phyloP scores from a whole-genome alignment of 2,888 invertebrate genomes.

The Osmoderma eremita region DNA sequence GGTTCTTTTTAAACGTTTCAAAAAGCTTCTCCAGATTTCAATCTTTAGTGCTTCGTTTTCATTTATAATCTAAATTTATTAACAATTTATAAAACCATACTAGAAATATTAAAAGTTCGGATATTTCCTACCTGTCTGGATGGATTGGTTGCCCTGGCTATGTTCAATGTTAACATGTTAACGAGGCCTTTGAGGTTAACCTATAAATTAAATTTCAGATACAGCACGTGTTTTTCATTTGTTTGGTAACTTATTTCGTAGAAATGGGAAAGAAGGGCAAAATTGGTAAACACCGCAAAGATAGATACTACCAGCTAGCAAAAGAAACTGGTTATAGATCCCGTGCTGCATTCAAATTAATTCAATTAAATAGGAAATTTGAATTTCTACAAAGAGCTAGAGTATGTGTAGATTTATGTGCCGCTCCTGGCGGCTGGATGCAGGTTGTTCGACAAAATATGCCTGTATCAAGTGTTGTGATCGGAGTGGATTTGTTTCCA shows the following conservation, averaged over 20 bases:
- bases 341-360: slow-evolving; percentile 98
- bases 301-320: slow-evolving; percentile 98
- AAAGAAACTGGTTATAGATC: slow-evolving; percentile 99
- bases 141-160: background rate
- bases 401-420: slow-evolving; percentile 98
- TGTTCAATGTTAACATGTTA: slow-evolving; percentile 3
- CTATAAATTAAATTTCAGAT: background rate
- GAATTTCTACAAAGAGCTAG: slow-evolving; percentile 95
- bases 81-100: too few species aligned
- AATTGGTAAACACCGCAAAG: slow-evolving; percentile 97
- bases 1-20: background rate
- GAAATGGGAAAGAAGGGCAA: slow-evolving; percentile 95
- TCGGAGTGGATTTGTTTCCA: slow-evolving; percentile 96
- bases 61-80: background rate
- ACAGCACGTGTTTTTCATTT: slow-evolving; percentile 31
- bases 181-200: background rate
- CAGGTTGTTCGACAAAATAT: slow-evolving; percentile 98
- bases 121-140: too few species aligned
- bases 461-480: slow-evolving; percentile 94
- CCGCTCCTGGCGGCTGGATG: slow-evolving; percentile 99
- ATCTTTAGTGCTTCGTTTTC: background rate
- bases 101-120: too few species aligned
- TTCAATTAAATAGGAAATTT: slow-evolving; percentile 96
- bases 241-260: slow-evolving; percentile 8
- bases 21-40: background rate